Base-by-base conservation (phyloP, 2,113 vertebrate genomes). In the Euleptes europaea region DNA sequence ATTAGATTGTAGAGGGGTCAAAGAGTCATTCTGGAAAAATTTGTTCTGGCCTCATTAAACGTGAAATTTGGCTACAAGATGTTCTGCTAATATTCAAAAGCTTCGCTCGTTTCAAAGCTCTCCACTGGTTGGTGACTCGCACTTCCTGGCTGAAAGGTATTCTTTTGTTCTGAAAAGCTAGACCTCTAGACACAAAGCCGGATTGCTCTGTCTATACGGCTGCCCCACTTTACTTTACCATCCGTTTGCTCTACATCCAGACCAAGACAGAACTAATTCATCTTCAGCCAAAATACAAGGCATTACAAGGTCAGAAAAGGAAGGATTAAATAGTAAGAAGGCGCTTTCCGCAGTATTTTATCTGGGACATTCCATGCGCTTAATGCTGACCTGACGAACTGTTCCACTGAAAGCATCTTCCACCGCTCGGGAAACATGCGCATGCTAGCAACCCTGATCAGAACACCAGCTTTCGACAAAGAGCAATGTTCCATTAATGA, bases 11-110 rank as follows among this genome's bases (percentile, higher is more conserved):
- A 63, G 14, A 57, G 40, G 12, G 31, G 31, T 49, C 78, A 80
- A 10, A 31, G 44, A 35, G n/a, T 49, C 31, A 2, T 49, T 35
- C 15, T 11, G 31, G 31, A 23, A 33, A 47, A 23, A 42, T 0
- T 2, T 81, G 21, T 0, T 88, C 38, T 74, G 60, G 65, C 63
- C 77, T 63, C 63, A 78, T 5, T 28, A 3, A 49, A 93, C 40
- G 80, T 2, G 49, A 35, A 54, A 74, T 19, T 84, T 88, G 78
- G 80, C 71, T 57, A 75, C 21, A 80, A 1, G 42, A 21, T 21
- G 66, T 89, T 83, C 75, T 51, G 74, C 21, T 2, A 67, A 38
- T 47, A 85, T n/a, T 84, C 1, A 21, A 1, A 63, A 90, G 67
- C 4, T 14, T 3, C 2, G 3, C 5, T 71, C 26, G 28, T 84